phyloP scores from a whole-genome alignment of 1,140 invertebrate genomes.

The Drosophila setifemur region DNA sequence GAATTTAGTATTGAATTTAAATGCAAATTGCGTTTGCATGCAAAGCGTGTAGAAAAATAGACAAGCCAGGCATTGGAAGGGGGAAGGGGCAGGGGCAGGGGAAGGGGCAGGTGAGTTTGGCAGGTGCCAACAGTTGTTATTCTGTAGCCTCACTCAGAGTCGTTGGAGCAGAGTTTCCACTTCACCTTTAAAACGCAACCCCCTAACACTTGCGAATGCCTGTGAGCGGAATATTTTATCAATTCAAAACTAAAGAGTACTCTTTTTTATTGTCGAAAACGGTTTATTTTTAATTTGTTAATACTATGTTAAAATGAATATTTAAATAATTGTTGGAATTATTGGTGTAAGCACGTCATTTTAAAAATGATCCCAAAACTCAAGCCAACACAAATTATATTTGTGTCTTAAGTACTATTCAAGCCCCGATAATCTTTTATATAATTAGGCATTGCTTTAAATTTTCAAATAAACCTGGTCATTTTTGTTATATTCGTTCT shows the following conservation, averaged over 20 bases:
- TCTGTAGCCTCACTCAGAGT: constrained; percentile 8
- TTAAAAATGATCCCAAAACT: too few species aligned
- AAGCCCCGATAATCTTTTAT: too few species aligned
- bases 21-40: constrained; percentile 79
- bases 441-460: too few species aligned
- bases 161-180: not conserved
- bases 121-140: constrained; percentile 36
- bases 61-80: constrained; percentile 19
- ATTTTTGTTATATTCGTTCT: too few species aligned
- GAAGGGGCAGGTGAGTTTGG: not conserved
- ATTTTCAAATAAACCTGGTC: too few species aligned
- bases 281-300: not conserved
- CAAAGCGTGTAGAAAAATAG: constrained; percentile 73
- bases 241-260: too few species aligned
- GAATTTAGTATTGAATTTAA: constrained; percentile 80
- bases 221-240: constrained; percentile 14
- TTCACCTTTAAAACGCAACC: constrained; percentile 23
- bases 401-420: too few species aligned
- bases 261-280: too few species aligned
- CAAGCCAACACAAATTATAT: too few species aligned
- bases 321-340: too few species aligned
- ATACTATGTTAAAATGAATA: too few species aligned
- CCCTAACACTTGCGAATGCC: constrained; percentile 17
- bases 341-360: too few species aligned
- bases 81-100: not conserved